phyloP scores from a whole-genome alignment of 1,140 invertebrate genomes.

The Monomorium pharaonis region DNA sequence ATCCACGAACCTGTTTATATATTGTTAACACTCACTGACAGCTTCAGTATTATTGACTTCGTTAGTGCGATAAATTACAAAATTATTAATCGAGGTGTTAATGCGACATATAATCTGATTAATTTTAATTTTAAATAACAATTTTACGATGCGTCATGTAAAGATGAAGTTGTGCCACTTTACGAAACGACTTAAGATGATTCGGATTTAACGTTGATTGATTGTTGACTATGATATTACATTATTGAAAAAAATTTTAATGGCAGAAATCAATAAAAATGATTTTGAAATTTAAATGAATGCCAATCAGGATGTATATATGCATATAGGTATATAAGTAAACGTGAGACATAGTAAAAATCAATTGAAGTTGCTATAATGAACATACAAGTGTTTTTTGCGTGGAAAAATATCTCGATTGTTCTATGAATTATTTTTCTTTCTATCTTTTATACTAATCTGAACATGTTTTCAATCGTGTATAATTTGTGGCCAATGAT shows the following conservation, averaged over 20 bases:
- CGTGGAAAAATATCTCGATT: not conserved
- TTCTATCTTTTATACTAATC: constrained; percentile 23
- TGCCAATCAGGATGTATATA: not conserved
- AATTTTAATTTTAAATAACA: not conserved
- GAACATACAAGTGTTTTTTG: constrained; percentile 35
- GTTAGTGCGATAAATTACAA: not conserved
- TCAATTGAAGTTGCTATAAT: not conserved
- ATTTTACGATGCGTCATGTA: not conserved
- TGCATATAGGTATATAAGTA: not conserved
- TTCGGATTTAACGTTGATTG: not conserved
- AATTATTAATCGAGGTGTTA: not conserved
- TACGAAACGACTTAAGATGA: not conserved
- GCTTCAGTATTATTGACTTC: not conserved
- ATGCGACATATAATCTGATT: not conserved
- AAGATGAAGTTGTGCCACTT: not conserved
- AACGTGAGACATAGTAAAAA: not conserved
- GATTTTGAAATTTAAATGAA: not conserved
- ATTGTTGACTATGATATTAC: not conserved
- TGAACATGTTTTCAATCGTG: constrained; percentile 73
- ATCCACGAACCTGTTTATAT: too few relatives aligned
- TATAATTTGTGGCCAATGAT: constrained; percentile 64
- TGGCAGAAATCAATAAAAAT: not conserved
- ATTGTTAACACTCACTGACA: not conserved
- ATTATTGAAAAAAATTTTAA: not conserved
- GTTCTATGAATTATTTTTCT: not conserved